A percentile compares a stretch with the other conserved stretches of the same genome.
These are phyloP conservation scores for Epinephelus fuscoguttatus DNA, from an alignment of 2,113 vertebrate genomes.

Conservation along the genomic window DNA sequence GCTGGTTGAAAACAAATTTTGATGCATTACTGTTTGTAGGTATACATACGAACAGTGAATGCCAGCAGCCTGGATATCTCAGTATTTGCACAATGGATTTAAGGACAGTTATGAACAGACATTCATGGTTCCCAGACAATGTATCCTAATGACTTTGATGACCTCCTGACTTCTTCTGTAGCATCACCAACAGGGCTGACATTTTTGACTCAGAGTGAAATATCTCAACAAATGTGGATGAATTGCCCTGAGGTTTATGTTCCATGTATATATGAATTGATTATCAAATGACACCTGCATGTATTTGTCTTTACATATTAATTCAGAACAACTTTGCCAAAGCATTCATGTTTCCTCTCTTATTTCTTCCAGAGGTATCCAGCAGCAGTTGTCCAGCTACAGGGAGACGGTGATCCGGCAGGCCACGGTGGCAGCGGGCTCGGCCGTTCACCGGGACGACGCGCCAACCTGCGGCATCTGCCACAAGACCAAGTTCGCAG, in stretches of 20 bases:
- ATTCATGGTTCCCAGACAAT: too few relatives aligned
- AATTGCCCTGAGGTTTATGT: background rate
- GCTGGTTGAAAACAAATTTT: too few relatives aligned
- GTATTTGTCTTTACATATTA: background rate
- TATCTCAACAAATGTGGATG: background rate
- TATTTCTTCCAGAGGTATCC: constrained; percentile 89
- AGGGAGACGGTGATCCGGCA: constrained; percentile 96
- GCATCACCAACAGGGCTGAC: too few relatives aligned
- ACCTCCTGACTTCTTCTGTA: too few relatives aligned
- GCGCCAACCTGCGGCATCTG: constrained; percentile 98
- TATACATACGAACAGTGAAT: too few relatives aligned
- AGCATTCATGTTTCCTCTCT: background rate
- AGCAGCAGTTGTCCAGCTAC: constrained; percentile 98
- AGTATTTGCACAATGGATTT: background rate
- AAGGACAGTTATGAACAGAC: too few relatives aligned
- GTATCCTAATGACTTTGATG: too few relatives aligned
- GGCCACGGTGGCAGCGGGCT: constrained; percentile 76
- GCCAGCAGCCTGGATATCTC: background rate
- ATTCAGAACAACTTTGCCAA: background rate
- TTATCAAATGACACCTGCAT: background rate
- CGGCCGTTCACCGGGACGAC: constrained; percentile 93
- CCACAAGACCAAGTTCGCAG: constrained; percentile 98
- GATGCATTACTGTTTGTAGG: too few relatives aligned
- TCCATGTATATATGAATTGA: background rate
- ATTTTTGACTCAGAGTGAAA: too few relatives aligned